Evolutionary conservation across 2,888 invertebrate genomes (phyloP), one percentile per base, ranked within the genome.

Genomic region (Salpingus planirostris): DNA sequence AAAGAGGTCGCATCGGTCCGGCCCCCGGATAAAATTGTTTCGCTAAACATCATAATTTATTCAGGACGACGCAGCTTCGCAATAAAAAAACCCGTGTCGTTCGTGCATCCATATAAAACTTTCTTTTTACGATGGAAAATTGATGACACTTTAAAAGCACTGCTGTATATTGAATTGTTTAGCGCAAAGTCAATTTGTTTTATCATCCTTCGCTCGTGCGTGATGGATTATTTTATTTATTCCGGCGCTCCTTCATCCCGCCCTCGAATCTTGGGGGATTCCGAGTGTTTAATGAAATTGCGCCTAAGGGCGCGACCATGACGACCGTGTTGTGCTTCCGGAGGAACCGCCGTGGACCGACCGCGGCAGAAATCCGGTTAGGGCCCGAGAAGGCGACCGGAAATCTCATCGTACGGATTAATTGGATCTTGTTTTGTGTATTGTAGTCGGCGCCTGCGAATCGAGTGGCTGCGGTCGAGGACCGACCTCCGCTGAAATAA

Each of bases 11-110:
- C n/a, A n/a, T n/a, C n/a, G n/a, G n/a, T n/a, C n/a, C n/a, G n/a
- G n/a, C n/a, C n/a, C n/a, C n/a, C n/a, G n/a, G 27, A 30, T 35
- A 35, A 35, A 31, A 35, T 23, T 35, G 35, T 35, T 31, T 35
- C 26, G 35, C 18, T 35, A 31, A 34, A 35, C 35, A 13, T 27
- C 21, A 35, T 35, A 35, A 35, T 35, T 35, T 35, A 35, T 35
- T 35, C 35, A 31, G 23, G 23, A 27, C 12, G 15, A 18, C 23
- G 35, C 24, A 35, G 31, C 27, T 35, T 35, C 22, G 27, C 29
- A 25, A 28, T 18, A 33, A 11, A 29, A 34, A 29, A 34, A 28
- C 13, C 27, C 12, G 8, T 24, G 29, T 34, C 22, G 26, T 29
- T 5, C 10, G 30, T 29, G 21, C 29, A 34, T 30, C 33, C 23